These are phyloP conservation scores for Morus bassanus DNA, from an alignment of 2,797 vertebrate species.

Conservation along the genomic window DNA sequence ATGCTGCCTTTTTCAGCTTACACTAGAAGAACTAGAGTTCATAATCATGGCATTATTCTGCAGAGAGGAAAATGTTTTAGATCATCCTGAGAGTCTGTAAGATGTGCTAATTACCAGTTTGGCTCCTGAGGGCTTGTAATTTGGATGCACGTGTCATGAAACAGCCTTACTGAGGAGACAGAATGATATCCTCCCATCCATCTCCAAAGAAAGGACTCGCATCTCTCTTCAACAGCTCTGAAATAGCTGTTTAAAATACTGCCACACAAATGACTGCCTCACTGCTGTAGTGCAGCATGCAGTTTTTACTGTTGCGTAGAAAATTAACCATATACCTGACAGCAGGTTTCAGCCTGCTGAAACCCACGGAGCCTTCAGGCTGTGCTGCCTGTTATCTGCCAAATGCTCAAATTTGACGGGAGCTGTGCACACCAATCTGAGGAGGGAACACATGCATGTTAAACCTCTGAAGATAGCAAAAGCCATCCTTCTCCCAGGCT, in stretches of 20 bases:
- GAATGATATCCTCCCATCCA: not conserved
- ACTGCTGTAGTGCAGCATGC: not conserved
- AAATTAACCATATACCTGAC: not conserved
- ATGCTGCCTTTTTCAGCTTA: not conserved
- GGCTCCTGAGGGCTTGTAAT: not conserved
- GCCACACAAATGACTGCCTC: fast-evolving
- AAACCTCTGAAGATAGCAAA: not conserved
- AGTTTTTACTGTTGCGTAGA: not conserved
- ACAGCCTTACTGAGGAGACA: not conserved
- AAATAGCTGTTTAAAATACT: not conserved
- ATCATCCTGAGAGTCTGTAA: not conserved
- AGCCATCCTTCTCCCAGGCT: not conserved
- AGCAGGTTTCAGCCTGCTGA: not conserved
- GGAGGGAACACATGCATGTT: fast-evolving
- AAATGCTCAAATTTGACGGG: fast-evolving
- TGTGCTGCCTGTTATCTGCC: not conserved
- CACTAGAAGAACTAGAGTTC: not conserved
- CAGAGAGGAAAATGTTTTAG: not conserved
- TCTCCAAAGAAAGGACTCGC: not conserved
- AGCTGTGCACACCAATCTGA: not conserved
- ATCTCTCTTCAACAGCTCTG: not conserved
- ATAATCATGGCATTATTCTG: not conserved
- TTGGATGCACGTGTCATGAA: not conserved
- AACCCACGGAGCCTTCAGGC: not conserved
- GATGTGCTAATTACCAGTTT: not conserved